These are phyloP conservation scores for Delichon dasypus DNA, from an alignment of 2,797 vertebrate species.

Conservation along the genomic window DNA sequence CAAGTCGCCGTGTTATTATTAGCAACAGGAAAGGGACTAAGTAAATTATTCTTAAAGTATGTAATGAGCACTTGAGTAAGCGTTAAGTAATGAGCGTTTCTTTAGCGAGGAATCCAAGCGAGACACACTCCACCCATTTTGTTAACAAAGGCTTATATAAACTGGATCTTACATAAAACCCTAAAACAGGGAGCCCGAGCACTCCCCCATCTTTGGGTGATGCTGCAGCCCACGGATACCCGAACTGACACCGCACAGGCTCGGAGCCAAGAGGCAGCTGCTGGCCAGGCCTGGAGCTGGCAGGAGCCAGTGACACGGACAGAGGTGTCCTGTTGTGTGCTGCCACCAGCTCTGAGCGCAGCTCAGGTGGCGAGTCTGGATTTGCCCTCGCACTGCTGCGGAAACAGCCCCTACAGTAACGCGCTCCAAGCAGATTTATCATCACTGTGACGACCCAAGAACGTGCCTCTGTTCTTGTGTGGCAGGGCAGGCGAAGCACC, in stretches of 20 bases:
- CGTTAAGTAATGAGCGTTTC: neutral
- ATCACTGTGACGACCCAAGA: neutral
- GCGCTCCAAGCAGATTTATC: accelerated
- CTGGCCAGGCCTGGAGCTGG: neutral
- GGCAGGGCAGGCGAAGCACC: neutral
- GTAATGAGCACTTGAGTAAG: conserved; percentile 11
- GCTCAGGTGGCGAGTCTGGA: neutral
- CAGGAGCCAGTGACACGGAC: neutral
- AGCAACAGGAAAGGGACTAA: conserved; percentile 4
- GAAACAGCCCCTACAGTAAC: neutral
- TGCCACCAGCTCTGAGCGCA: neutral
- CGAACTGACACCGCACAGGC: neutral
- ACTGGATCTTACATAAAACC: conserved; percentile 47
- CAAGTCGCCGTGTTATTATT: neutral
- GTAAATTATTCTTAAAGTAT: neutral
- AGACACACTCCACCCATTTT: conserved; percentile 23
- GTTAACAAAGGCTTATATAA: conserved; percentile 60
- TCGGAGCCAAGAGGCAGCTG: accelerated
- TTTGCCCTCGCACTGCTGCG: accelerated
- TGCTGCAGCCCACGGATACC: neutral
- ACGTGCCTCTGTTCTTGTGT: accelerated
- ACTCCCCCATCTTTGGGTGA: conserved; percentile 28
- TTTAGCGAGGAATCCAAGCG: neutral
- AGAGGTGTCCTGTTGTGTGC: neutral
- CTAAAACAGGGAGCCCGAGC: neutral